Evolutionary conservation across 2,888 invertebrate species (phyloP).

Genomic region (Nysson spinosus): DNA sequence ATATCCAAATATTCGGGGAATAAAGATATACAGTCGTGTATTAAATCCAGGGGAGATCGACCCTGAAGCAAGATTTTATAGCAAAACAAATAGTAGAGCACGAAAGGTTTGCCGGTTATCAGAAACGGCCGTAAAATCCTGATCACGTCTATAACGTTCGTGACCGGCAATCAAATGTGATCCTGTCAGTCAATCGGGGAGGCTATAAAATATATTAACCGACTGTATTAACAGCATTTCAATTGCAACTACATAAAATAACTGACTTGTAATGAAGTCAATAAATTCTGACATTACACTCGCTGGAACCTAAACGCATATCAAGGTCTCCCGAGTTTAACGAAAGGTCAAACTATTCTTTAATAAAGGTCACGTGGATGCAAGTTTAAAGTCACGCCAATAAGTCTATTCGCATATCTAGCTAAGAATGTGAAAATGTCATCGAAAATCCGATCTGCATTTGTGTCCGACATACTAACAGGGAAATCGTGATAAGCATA

Average conservation of each 20-base stretch:
- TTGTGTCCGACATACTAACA: too few species aligned
- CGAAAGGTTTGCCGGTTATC: slow-evolving; percentile 39
- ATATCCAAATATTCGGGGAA: not conserved
- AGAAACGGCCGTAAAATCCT: slow-evolving; percentile 41
- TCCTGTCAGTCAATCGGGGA: slow-evolving; percentile 47
- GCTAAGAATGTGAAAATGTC: too few species aligned
- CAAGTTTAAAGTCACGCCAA: too few species aligned
- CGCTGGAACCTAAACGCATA: not conserved
- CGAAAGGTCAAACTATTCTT: too few species aligned
- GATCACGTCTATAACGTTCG: slow-evolving; percentile 54
- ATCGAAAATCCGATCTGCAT: too few species aligned
- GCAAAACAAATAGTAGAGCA: slow-evolving; percentile 1
- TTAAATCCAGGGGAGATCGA: slow-evolving; percentile 6
- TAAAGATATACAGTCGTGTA: slow-evolving; percentile 1
- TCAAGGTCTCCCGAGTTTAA: too few species aligned
- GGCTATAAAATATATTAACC: slow-evolving; percentile 37
- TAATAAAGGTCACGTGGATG: too few species aligned
- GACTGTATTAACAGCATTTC: slow-evolving; percentile 27
- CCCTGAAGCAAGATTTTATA: slow-evolving; percentile 34
- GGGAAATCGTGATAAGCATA: not conserved
- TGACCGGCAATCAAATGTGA: slow-evolving; percentile 49
- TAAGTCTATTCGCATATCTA: too few species aligned
- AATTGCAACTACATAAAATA: slow-evolving; percentile 11
- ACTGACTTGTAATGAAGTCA: slow-evolving; percentile 1
- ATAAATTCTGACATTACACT: slow-evolving; percentile 2